Evolutionary conservation across 1,140 invertebrate species (phyloP), one percentile per base, ranked within the genome.

Genomic region (Bicyclus anynana): DNA sequence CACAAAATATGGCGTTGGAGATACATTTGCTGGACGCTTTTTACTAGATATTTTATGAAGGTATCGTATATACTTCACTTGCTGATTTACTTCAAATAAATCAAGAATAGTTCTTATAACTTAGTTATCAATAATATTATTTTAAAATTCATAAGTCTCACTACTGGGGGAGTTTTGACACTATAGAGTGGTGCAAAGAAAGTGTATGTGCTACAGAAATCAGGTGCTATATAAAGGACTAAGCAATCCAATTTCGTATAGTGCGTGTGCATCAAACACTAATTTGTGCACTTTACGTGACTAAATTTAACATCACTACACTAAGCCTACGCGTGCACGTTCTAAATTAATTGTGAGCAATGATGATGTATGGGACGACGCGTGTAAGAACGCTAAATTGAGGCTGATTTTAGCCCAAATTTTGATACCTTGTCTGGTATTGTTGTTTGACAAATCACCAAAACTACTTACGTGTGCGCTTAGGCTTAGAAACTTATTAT

Each of bases 251-350:
- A 59, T 73, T 47, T 59, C 52, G 60, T 59, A 59, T 60, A 74
- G 69, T 80, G 76, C 73, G 72, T 73, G 78, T 84, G 80, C 80
- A 72, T 67, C 53, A 64, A 74, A 74, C 70, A 80, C 72, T 81
- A 83, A 70, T 67, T 66, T 74, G 69, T 80, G 70, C 70, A 69
- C 61, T 69, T 72, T 55, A 66, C 49, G 65, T 72, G 66, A 62
- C 67, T 78, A 80, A 40, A 51, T 63, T 73, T 55, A 65, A 64
- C 62, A 64, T 62, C 35, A 26, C 69, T 75, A 72, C 59, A 47
- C 20, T 47, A 47, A 47, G 13, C n/a, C 44, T 26, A 44, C 16
- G 17, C 40, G 40, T 44, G 16, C 40, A 44, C 40, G 37, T 38
- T 5, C 13, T n/a, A n/a, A 44, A 44, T 16, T 21, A 44, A 21